phyloP scores from a whole-genome alignment of 2,888 invertebrate genomes.

The Gari tellinella region DNA sequence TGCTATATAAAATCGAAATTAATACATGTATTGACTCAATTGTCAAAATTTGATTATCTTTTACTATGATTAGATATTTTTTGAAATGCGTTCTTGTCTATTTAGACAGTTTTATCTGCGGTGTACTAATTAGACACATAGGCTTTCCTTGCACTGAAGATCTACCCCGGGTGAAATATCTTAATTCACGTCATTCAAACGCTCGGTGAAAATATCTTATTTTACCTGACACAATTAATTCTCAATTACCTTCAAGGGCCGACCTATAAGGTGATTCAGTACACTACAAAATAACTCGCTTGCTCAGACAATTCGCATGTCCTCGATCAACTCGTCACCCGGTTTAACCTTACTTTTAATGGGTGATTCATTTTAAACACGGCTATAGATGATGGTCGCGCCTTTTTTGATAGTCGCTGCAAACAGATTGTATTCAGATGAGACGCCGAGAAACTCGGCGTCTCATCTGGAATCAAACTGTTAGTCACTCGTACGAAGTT shows the following conservation, averaged over 20 bases:
- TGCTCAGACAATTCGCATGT: slow-evolving; percentile 39
- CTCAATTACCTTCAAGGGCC: slow-evolving; percentile 56
- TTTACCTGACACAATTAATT: slow-evolving; percentile 54
- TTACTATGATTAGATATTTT: not conserved
- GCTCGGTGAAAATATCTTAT: slow-evolving; percentile 30
- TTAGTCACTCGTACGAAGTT: too few species aligned
- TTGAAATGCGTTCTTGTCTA: too few species aligned
- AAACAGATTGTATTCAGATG: too few species aligned
- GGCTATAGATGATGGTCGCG: not conserved
- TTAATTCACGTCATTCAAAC: slow-evolving; percentile 23
- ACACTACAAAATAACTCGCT: slow-evolving; percentile 34
- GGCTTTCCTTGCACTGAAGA: too few species aligned
- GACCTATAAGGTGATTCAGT: slow-evolving; percentile 33
- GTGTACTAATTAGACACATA: too few species aligned
- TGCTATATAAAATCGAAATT: slow-evolving; percentile 11
- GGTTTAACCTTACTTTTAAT: slow-evolving; percentile 44
- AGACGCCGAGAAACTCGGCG: too few species aligned
- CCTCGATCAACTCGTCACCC: slow-evolving; percentile 53
- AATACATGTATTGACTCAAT: slow-evolving; percentile 33
- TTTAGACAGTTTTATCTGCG: too few species aligned
- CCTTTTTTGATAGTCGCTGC: too few species aligned
- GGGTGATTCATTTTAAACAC: not conserved
- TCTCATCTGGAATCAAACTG: too few species aligned
- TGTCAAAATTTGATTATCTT: slow-evolving; percentile 50
- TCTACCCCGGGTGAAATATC: slow-evolving; percentile 7